Evolutionary conservation across 2,888 invertebrate species (phyloP).

Genomic region (Cosmorhoe ocellata): DNA sequence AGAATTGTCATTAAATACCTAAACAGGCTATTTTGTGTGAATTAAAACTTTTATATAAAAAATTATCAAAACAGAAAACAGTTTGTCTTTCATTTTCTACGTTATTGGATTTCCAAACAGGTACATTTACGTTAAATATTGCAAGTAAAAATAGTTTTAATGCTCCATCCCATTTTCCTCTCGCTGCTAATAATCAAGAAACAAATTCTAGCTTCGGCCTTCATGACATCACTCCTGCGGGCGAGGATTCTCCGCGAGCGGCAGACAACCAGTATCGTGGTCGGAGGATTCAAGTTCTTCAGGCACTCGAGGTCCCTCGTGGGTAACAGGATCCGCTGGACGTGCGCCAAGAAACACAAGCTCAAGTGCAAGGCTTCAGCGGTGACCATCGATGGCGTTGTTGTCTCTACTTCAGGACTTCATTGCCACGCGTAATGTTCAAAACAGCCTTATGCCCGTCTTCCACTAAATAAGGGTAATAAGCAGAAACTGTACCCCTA

Average conservation of each 20-base stretch:
- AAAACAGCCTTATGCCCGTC: background rate
- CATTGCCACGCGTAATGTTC: constrained; percentile 52
- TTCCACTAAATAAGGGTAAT: too few relatives aligned
- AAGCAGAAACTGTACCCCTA: too few relatives aligned
- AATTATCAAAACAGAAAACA: too few relatives aligned
- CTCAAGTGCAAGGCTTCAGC: constrained; percentile 71
- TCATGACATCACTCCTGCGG: constrained; percentile 59
- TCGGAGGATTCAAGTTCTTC: constrained; percentile 71
- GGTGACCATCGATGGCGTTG: constrained; percentile 65
- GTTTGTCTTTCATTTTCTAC: too few relatives aligned
- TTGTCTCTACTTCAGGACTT: constrained; percentile 61
- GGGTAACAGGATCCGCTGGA: constrained; percentile 72
- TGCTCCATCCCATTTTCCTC: too few relatives aligned
- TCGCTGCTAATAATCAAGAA: background rate
- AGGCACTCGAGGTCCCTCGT: constrained; percentile 68
- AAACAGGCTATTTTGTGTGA: too few relatives aligned
- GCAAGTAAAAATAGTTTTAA: too few relatives aligned
- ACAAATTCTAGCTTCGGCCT: constrained; percentile 40
- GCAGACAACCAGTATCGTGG: constrained; percentile 58
- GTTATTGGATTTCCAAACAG: too few relatives aligned
- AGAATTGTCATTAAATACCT: too few relatives aligned
- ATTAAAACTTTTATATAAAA: too few relatives aligned
- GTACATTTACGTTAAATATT: too few relatives aligned
- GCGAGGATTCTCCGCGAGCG: constrained; percentile 54
- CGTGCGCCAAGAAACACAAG: constrained; percentile 71